A percentile compares a stretch with the other conserved stretches of the same genome.
These are phyloP conservation scores for Sparus aurata DNA, from an alignment of 2,797 vertebrate species.

Conservation along the genomic window DNA sequence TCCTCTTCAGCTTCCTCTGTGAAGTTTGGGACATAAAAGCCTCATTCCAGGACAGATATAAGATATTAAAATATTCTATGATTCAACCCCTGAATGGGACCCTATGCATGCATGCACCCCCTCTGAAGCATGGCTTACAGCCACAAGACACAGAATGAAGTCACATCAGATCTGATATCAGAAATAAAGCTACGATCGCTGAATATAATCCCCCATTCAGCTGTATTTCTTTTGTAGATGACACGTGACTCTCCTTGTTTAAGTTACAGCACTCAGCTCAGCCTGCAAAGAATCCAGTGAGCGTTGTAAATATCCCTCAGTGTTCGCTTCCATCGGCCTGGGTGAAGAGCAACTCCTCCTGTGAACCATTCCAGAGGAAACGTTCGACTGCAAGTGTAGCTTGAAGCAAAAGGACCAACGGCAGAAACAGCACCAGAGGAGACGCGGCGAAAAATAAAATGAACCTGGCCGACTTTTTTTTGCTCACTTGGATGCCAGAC, in stretches of 20 bases:
- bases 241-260: constrained; percentile 30
- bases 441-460: constrained; percentile 36
- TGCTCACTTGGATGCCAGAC: constrained; percentile 26
- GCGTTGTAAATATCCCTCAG: constrained; percentile 87
- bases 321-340: constrained; percentile 76
- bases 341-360: constrained; percentile 77
- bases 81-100: constrained; percentile 46
- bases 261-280: constrained; percentile 30
- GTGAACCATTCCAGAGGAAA: constrained; percentile 73
- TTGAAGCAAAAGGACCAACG: constrained; percentile 59
- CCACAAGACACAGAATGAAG: constrained; percentile 44
- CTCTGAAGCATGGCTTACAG: constrained; percentile 67
- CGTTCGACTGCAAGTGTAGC: constrained; percentile 60
- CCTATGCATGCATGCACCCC: constrained; percentile 74
- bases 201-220: constrained; percentile 21
- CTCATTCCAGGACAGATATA: constrained; percentile 23
- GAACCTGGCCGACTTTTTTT: constrained; percentile 14
- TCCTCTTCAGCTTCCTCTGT: constrained; percentile 20
- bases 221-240: constrained; percentile 28
- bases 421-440: constrained; percentile 29
- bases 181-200: constrained; percentile 43
- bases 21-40: constrained; percentile 14
- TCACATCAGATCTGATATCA: constrained; percentile 35
- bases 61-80: constrained; percentile 40
- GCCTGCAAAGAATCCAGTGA: constrained; percentile 49